Evolutionary conservation across 1,140 invertebrate species (phyloP), one percentile per base, ranked within the genome.

Genomic region (Ericerus pela): DNA sequence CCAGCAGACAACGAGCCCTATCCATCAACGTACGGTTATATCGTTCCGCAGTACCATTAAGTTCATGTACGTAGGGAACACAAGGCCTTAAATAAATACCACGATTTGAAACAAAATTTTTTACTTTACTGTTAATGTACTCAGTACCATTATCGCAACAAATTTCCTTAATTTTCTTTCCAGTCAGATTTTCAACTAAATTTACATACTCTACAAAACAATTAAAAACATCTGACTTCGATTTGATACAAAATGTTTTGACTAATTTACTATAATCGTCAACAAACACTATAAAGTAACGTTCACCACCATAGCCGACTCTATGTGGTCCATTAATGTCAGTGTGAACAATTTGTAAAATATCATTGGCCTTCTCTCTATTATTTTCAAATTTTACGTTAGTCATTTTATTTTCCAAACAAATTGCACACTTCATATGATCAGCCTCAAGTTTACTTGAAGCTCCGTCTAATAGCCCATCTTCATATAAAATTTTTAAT

Each of bases 201-300:
- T n/a, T n/a, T n/a, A n/a, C 11, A 18, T 26, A 29, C 18, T 33
- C 10, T 55, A 29, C 58, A 61, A 65, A 10, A 56, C 58, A 24
- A 61, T 60, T 26, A 65, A 61, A 56, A 55, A 52, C 12, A 38
- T 22, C 29, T 62, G 61, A 57, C 63, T 60, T 26, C 47, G 43
- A 57, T 66, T 65, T 16, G 29, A 14, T 51, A 58, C 51, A 11
- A 65, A 11, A 20, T 56, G 33, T 31, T 65, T 36, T 55, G 8
- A 54, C 58, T 30, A 61, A 63, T 57, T 66, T 59, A 8, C 61
- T 62, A 29, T 54, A 68, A 43, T 68, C 63, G 41, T 67, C 64
- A 14, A 66, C 62, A 54, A 66, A 62, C 0, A 57, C 58, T 2
- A 63, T 54, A 51, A 62, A 62, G 37, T 65, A 68, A 14, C 54